Percentiles rank a stretch among this genome's conserved stretches.
These are phyloP conservation scores for Hippasteria phrygiana DNA, from an alignment of 53 echinoderm and acorn worm species.

Conservation along the genomic window DNA sequence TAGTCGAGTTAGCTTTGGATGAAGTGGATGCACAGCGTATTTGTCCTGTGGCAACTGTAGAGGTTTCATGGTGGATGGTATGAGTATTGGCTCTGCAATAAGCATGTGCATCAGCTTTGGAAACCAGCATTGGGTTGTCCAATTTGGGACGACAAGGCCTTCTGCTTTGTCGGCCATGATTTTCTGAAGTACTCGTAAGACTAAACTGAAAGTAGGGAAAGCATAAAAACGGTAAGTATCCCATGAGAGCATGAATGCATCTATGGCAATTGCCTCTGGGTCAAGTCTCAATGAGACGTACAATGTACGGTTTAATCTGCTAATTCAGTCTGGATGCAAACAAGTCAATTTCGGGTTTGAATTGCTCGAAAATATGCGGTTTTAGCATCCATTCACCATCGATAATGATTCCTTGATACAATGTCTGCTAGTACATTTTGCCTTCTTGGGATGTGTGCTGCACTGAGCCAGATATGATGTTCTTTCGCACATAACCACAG, in stretches of 20 bases:
- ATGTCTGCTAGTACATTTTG: neutral
- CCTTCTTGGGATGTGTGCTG: constrained; percentile 41
- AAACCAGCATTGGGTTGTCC: constrained; percentile 62
- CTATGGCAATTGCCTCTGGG: constrained; percentile 44
- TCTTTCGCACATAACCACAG: constrained; percentile 55
- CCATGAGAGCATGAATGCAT: constrained; percentile 8
- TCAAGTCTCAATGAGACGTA: constrained; percentile 73
- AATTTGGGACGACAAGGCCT: too few relatives aligned
- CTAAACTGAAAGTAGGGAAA: constrained; percentile 64
- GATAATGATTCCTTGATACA: neutral
- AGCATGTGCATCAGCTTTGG: constrained; percentile 32
- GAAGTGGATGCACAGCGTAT: constrained; percentile 29
- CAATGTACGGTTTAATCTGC: too few relatives aligned
- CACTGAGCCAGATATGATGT: constrained; percentile 59
- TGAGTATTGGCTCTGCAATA: constrained; percentile 13
- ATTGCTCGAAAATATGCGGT: too few relatives aligned
- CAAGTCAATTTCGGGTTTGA: too few relatives aligned
- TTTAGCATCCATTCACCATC: constrained; percentile 39
- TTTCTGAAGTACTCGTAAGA: constrained; percentile 41
- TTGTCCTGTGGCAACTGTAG: constrained; percentile 17
- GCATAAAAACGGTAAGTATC: constrained; percentile 5
- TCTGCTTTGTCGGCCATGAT: constrained; percentile 2
- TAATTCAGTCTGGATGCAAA: too few relatives aligned
- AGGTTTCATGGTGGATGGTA: constrained; percentile 8
- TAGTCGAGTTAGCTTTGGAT: constrained; percentile 7